Base-by-base conservation (phyloP, 1,140 invertebrate genomes). In the Macrobrachium nipponense region DNA sequence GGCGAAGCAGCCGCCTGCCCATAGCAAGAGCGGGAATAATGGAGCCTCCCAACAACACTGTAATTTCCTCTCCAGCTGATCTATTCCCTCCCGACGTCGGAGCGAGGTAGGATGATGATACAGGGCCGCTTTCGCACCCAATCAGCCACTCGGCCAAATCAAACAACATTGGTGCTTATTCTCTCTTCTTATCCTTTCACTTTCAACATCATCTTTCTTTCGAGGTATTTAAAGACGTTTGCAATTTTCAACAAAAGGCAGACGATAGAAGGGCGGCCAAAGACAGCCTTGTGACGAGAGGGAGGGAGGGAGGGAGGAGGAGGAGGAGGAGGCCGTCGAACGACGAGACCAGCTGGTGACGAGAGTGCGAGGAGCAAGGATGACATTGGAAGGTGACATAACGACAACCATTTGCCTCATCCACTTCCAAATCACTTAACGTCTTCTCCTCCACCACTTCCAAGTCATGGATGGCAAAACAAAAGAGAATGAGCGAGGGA, bases 231-330 rank as follows among this genome's bases (percentile, higher is more conserved):
- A 36, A 17, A 36, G 68, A 12, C 14, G 51, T 51, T 51, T 51
- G 51, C 51, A 51, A 51, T 51, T 62, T 60, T 70, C 20, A 59
- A 61, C 18, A 23, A 11, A 59, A 44, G 27, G 20, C 15, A 43
- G 70, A n/a, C 20, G 70, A 73, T 18, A 82, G 61, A 68, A 82
- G n/a, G 61, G 70, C 14, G 27, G 27, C 10, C 12, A 72, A 58
- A 86, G 83, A 86, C 68, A 36, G 70, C 59, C 83, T 86, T 70
- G 83, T 86, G 83, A 86, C 83, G 83, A 86, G 83, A 86, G 61
- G 23, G 77, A 17, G n/a, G n/a, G n/a, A n/a, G n/a, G n/a, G n/a
- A n/a, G n/a, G n/a, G n/a, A n/a, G n/a, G n/a, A n/a, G n/a, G 83
- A 86, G 83, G 80, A 44, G 23, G 77, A 17, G 43, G 62, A 64